Percentiles rank a stretch among this genome's conserved stretches.
Conservation (phyloP, 2,888 invertebrate genomes). For the Hartigia nigra region DNA sequence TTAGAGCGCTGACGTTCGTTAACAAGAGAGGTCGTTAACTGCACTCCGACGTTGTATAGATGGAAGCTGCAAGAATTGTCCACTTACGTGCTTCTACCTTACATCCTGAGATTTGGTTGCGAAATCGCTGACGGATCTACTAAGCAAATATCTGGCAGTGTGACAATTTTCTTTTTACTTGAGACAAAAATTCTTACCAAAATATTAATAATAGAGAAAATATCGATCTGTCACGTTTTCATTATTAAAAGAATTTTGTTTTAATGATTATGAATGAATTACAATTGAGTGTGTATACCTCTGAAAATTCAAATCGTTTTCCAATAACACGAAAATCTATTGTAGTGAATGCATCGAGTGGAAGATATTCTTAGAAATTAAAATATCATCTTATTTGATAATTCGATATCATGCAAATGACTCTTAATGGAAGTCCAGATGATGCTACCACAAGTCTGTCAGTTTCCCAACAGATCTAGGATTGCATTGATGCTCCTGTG, state of each 20-base stretch:
- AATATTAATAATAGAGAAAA: neutral
- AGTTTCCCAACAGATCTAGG: neutral
- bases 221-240: neutral
- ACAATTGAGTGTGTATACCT: neutral
- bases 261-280: neutral
- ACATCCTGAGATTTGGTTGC: neutral
- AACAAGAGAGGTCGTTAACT: constrained; percentile 50
- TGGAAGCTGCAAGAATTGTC: neutral
- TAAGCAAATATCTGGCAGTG: neutral
- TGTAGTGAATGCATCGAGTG: neutral
- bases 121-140: neutral
- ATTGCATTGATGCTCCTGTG: neutral
- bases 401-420: neutral
- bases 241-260: neutral
- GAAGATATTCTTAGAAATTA: neutral
- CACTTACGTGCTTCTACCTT: neutral
- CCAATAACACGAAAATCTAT: neutral
- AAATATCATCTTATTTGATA: neutral
- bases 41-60: constrained; percentile 22
- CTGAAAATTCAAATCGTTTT: neutral
- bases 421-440: neutral
- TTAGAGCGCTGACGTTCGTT: constrained; percentile 51
- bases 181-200: neutral
- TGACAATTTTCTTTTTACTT: neutral
- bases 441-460: neutral